These are phyloP conservation scores for Phoxinus dragarum DNA, from an alignment of 2,797 vertebrate species.

Conservation along the genomic window DNA sequence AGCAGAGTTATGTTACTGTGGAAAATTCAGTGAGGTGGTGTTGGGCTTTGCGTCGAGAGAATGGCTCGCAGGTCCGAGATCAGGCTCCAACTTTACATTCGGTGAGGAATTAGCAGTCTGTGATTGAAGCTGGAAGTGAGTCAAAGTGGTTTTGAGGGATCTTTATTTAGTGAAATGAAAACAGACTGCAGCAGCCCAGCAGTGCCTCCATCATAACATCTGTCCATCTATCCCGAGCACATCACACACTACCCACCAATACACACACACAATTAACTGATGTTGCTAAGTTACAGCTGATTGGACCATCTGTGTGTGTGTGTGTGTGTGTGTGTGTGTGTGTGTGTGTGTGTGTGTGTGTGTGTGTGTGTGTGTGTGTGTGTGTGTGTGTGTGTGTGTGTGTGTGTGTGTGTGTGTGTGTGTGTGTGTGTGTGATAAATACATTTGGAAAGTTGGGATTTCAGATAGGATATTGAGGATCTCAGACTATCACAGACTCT, in stretches of 20 bases:
- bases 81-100: background rate
- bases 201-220: constrained; percentile 50
- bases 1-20: background rate
- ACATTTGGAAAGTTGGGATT: constrained; percentile 27
- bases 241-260: constrained; percentile 44
- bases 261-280: constrained; percentile 51
- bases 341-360: no score
- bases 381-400: no score
- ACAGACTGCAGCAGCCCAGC: constrained; percentile 51
- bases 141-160: constrained; percentile 45
- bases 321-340: no score
- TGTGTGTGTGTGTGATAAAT: constrained; percentile 36
- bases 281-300: constrained; percentile 56
- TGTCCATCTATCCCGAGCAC: constrained; percentile 44
- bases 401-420: no score
- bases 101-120: constrained; percentile 5
- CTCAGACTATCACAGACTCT: background rate
- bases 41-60: background rate
- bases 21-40: background rate
- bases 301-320: constrained; percentile 50
- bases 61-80: background rate
- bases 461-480: background rate
- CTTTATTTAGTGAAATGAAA: constrained; percentile 39
- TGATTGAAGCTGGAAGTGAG: constrained; percentile 23
- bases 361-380: no score